phyloP scores from a whole-genome alignment of 2,888 invertebrate genomes.

The Oligia strigilis region DNA sequence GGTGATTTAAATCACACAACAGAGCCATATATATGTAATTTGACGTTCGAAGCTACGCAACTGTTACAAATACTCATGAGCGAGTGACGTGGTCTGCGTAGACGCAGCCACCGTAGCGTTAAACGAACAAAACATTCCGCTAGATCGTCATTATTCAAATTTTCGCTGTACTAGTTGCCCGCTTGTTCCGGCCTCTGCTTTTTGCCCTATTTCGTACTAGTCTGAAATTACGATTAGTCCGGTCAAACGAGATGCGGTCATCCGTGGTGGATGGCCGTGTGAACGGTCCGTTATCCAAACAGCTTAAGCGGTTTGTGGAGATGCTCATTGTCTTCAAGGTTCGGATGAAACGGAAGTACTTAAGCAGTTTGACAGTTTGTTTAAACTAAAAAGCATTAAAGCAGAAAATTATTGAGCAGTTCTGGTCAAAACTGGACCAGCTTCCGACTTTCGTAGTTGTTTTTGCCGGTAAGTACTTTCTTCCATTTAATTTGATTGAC shows the following conservation, averaged over 20 bases:
- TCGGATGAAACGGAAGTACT: slow-evolving; percentile 57
- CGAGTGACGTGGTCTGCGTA: slow-evolving; percentile 71
- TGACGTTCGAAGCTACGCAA: slow-evolving; percentile 66
- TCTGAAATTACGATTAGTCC: slow-evolving; percentile 89
- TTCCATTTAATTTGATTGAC: slow-evolving; percentile 1
- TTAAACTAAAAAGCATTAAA: slow-evolving; percentile 54
- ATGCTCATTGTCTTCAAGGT: slow-evolving; percentile 56
- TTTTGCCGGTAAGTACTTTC: background rate
- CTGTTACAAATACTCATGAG: slow-evolving; percentile 73
- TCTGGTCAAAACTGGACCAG: slow-evolving; percentile 36
- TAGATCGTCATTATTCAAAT: slow-evolving; percentile 90
- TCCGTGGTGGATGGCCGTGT: slow-evolving; percentile 88
- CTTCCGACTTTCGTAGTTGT: slow-evolving; percentile 2
- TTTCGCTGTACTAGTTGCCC: slow-evolving; percentile 89
- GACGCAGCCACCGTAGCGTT: slow-evolving; percentile 85
- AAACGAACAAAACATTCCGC: slow-evolving; percentile 87
- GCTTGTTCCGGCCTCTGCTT: slow-evolving; percentile 89
- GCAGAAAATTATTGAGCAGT: slow-evolving; percentile 42
- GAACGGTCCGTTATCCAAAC: slow-evolving; percentile 87
- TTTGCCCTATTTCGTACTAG: slow-evolving; percentile 86
- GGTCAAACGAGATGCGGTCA: slow-evolving; percentile 87
- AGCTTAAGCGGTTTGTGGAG: slow-evolving; percentile 78
- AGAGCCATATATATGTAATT: slow-evolving; percentile 54
- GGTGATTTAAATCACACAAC: slow-evolving; percentile 50
- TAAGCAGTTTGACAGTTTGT: slow-evolving; percentile 59